Conservation (phyloP, 2,113 vertebrate species). For the Muntiacus reevesi region DNA sequence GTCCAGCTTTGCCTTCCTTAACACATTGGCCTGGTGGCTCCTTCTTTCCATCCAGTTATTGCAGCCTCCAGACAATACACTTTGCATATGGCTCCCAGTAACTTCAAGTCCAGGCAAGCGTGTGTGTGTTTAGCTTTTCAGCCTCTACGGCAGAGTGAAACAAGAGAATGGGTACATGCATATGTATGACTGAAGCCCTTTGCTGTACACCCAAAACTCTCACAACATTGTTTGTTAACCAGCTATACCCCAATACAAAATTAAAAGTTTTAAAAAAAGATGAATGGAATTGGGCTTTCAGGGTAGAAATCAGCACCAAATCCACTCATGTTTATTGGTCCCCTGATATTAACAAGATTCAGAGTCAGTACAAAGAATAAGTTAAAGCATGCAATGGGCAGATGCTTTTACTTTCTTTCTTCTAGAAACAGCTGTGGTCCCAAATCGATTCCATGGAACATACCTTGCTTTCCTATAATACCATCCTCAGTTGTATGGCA, state of each 20-base stretch:
- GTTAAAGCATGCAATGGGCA: slow-evolving; percentile 66
- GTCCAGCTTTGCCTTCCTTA: background rate
- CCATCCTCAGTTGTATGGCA: background rate
- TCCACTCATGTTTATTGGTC: background rate
- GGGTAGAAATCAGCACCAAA: background rate
- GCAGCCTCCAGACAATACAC: background rate
- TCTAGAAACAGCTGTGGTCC: slow-evolving; percentile 50
- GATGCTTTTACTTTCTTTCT: slow-evolving; percentile 53
- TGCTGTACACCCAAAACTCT: background rate
- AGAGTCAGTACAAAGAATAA: slow-evolving; percentile 65
- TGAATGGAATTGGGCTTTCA: background rate
- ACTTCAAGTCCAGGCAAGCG: background rate
- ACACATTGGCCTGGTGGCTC: background rate
- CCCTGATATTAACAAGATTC: slow-evolving; percentile 54
- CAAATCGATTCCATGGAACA: background rate
- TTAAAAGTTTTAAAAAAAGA: background rate
- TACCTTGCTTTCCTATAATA: background rate
- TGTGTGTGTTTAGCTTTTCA: background rate
- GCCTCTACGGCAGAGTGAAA: background rate
- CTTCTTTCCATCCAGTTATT: background rate
- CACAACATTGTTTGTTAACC: background rate
- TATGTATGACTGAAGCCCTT: background rate
- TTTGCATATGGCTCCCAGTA: background rate
- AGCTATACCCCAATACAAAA: background rate
- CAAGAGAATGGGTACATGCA: background rate